Percentiles rank a stretch among this genome's conserved stretches.
Conservation (phyloP, 2,888 invertebrate genomes). For the Macaria notata region DNA sequence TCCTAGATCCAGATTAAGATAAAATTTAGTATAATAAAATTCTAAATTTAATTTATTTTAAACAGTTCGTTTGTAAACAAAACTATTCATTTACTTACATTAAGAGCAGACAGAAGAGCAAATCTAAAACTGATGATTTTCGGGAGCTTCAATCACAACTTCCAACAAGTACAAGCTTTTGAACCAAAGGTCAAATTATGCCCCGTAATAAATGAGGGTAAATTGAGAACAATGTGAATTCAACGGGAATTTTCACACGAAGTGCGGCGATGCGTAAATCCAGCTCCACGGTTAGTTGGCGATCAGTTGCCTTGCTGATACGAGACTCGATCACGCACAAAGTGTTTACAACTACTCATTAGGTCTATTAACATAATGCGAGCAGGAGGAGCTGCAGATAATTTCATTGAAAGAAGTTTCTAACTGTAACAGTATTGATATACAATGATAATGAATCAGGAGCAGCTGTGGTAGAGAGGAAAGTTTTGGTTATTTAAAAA, state of each 20-base stretch:
- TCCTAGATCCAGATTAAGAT: too few relatives aligned
- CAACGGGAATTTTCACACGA: constrained; percentile 71
- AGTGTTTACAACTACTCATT: constrained; percentile 24
- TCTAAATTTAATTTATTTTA: too few relatives aligned
- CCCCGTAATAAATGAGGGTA: constrained; percentile 58
- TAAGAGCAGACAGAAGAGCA: too few relatives aligned
- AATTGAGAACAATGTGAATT: constrained; percentile 65
- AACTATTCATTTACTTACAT: too few relatives aligned
- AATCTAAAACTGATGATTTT: not conserved
- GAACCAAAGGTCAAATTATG: constrained; percentile 32
- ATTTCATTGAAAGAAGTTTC: not conserved
- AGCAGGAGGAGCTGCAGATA: too few relatives aligned
- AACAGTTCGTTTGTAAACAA: too few relatives aligned
- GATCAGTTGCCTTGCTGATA: constrained; percentile 52
- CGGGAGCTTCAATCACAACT: not conserved
- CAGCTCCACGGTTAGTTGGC: constrained; percentile 68
- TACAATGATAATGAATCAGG: not conserved
- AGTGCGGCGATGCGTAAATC: constrained; percentile 67
- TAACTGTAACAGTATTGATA: not conserved
- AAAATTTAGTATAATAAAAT: too few relatives aligned
- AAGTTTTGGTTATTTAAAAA: too few relatives aligned
- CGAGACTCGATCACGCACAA: constrained; percentile 53
- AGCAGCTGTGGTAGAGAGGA: not conserved
- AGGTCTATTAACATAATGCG: not conserved
- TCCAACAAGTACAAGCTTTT: constrained; percentile 14